Evolutionary conservation across 2,113 vertebrate species (phyloP).

Genomic region (Apodemus speciosus): DNA sequence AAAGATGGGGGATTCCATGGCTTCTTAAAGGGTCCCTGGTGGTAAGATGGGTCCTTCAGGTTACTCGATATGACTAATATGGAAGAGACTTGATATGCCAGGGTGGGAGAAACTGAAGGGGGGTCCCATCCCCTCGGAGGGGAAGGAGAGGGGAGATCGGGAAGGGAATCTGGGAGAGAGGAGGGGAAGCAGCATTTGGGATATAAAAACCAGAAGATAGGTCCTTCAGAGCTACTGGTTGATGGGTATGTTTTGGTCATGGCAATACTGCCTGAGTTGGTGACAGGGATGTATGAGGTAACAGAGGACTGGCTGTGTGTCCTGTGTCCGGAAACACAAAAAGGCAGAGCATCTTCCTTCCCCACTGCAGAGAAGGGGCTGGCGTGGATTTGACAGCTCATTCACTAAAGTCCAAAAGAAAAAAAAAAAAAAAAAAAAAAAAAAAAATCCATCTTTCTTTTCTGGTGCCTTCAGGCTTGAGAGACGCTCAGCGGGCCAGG

Average conservation of each 20-base stretch:
- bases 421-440: constrained; percentile 18
- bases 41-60: neutral
- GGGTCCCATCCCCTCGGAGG: too few species aligned
- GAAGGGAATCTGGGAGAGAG: too few species aligned
- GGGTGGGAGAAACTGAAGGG: too few species aligned
- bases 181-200: too few species aligned
- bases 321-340: neutral
- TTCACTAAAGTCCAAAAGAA: neutral
- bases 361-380: neutral
- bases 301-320: neutral
- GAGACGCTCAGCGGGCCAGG: neutral
- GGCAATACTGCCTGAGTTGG: neutral
- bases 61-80: too few species aligned
- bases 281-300: neutral
- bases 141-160: too few species aligned
- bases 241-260: neutral
- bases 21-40: neutral
- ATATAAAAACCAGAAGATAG: neutral
- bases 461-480: neutral
- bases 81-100: too few species aligned
- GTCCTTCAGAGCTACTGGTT: neutral
- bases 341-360: neutral
- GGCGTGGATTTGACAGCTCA: neutral
- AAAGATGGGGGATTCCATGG: neutral
- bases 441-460: neutral